A percentile compares a stretch with the other conserved stretches of the same genome.
These are phyloP conservation scores for Lamellibrachia columna DNA, from an alignment of 2,888 invertebrate species.

Conservation along the genomic window DNA sequence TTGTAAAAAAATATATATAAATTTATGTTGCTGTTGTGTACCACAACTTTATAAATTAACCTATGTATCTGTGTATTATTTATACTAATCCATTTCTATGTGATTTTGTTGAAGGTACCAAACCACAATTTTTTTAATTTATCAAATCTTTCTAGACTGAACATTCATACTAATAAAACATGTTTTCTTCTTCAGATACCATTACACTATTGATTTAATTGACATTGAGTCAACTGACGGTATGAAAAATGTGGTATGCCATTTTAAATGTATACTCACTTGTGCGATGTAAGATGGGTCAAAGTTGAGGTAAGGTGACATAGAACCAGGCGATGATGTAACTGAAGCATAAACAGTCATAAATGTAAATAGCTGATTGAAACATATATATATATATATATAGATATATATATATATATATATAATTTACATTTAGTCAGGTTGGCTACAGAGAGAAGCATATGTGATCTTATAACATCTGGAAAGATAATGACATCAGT, in stretches of 20 bases:
- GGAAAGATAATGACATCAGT: too few relatives aligned
- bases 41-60: neutral
- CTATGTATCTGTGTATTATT: neutral
- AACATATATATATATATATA: neutral
- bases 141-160: neutral
- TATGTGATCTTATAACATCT: too few relatives aligned
- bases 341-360: conserved; percentile 48
- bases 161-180: neutral
- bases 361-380: neutral
- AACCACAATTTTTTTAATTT: neutral
- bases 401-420: too few relatives aligned
- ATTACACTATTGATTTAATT: too few relatives aligned
- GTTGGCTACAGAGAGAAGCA: too few relatives aligned
- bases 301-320: conserved; percentile 87
- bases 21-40: neutral
- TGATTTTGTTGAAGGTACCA: neutral
- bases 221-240: too few relatives aligned
- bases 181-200: conserved; percentile 17
- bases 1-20: neutral
- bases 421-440: too few relatives aligned
- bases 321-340: conserved; percentile 44
- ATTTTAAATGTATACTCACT: conserved; percentile 63
- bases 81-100: neutral
- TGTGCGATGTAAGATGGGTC: conserved; percentile 86
- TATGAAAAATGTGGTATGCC: neutral